These are phyloP conservation scores for Diadophis punctatus DNA, from an alignment of 2,113 vertebrate species.

Conservation along the genomic window DNA sequence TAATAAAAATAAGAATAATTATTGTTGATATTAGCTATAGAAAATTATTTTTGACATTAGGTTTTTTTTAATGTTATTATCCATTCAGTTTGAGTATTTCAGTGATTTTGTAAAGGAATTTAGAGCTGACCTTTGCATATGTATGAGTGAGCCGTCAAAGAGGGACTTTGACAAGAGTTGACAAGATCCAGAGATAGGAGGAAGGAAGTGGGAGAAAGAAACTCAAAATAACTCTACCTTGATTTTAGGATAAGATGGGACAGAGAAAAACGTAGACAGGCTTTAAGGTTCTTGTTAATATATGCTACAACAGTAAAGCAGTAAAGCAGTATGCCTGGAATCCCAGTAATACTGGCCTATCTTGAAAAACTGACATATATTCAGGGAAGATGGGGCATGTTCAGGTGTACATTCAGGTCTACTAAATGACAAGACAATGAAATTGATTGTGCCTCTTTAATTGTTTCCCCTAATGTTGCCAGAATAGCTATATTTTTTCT, in stretches of 20 bases:
- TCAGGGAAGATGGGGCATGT: background rate
- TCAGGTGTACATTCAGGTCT: background rate
- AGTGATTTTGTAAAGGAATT: background rate
- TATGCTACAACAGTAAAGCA: background rate
- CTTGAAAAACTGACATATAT: background rate
- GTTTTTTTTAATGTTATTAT: background rate
- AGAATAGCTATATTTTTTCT: background rate
- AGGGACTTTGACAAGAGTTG: background rate
- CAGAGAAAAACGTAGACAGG: background rate
- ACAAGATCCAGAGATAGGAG: background rate
- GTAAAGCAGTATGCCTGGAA: background rate
- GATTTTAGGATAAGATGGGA: background rate
- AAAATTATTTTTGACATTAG: background rate
- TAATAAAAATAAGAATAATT: slow-evolving; percentile 25
- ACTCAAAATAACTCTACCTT: background rate
- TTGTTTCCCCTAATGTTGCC: background rate
- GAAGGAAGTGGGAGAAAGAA: background rate
- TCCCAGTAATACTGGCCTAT: background rate
- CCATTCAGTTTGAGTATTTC: background rate
- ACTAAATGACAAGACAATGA: background rate
- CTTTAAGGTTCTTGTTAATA: background rate
- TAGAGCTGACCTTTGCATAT: background rate
- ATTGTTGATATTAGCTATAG: background rate
- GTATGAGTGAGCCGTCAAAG: background rate
- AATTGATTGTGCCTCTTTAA: background rate